Percentiles rank a stretch among this genome's conserved stretches.
Conservation (phyloP, 2,888 invertebrate species). For the Drosophila parthenogenetica region DNA sequence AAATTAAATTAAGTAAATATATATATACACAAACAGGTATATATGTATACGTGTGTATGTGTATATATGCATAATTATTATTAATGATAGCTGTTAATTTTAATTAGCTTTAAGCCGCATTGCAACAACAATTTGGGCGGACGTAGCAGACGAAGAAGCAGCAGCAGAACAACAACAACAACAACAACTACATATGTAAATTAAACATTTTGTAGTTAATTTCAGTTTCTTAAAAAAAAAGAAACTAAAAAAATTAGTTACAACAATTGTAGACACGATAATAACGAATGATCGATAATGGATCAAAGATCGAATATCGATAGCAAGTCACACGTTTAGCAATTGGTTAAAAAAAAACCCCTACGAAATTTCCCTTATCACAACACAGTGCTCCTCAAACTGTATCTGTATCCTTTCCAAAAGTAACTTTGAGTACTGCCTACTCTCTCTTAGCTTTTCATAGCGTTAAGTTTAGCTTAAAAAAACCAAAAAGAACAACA, state of each 20-base stretch:
- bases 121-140: conserved; percentile 52
- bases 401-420: too few relatives aligned
- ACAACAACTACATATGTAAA: conserved; percentile 30
- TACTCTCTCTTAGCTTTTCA: conserved; percentile 5
- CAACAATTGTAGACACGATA: conserved; percentile 50
- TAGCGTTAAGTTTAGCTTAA: conserved; percentile 46
- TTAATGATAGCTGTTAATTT: conserved; percentile 67
- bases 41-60: conserved; percentile 24
- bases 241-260: conserved; percentile 38
- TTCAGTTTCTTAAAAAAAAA: neutral
- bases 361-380: neutral
- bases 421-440: too few relatives aligned
- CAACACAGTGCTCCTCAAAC: neutral
- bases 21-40: conserved; percentile 43
- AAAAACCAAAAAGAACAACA: conserved; percentile 9
- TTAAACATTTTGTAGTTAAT: conserved; percentile 25
- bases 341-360: conserved; percentile 29
- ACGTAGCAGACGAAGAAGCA: conserved; percentile 10
- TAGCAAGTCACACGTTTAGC: conserved; percentile 56
- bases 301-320: conserved; percentile 43
- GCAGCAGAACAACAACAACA: conserved; percentile 15
- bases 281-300: conserved; percentile 29
- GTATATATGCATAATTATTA: conserved; percentile 30
- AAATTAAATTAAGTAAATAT: conserved; percentile 41
- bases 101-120: conserved; percentile 71